phyloP scores from a whole-genome alignment of 2,113 vertebrate genomes.

The Rhombomys opimus region DNA sequence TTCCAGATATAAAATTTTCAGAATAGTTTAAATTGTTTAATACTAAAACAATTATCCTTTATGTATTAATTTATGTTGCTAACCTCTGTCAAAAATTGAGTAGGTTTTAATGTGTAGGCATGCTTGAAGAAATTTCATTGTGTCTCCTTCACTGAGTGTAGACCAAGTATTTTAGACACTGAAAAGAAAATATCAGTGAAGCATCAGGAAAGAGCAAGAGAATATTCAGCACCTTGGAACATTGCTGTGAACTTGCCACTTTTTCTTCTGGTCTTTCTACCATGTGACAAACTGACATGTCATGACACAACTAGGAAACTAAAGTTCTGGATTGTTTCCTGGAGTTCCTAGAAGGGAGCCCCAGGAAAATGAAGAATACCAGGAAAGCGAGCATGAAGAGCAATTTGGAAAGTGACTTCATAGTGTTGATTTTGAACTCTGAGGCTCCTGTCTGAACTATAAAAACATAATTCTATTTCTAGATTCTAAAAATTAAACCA shows the following conservation, averaged over 20 bases:
- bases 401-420: not conserved
- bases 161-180: not conserved
- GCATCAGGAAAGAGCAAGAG: not conserved
- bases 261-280: not conserved
- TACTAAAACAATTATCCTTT: constrained; percentile 1
- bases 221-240: not conserved
- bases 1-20: not conserved
- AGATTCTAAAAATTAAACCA: not conserved
- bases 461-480: not conserved
- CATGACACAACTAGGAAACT: not conserved
- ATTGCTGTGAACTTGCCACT: not conserved
- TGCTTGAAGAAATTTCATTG: not conserved
- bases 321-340: not conserved
- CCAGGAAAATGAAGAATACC: not conserved
- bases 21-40: not conserved
- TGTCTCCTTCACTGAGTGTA: not conserved
- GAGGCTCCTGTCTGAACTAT: not conserved
- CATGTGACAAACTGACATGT: not conserved
- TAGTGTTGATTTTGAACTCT: not conserved
- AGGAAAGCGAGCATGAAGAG: not conserved
- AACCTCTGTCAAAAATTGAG: not conserved
- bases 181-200: not conserved
- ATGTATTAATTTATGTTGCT: not conserved
- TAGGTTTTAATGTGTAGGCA: not conserved
- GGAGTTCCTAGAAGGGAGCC: not conserved